Base-by-base conservation (phyloP, 2,113 vertebrate genomes). In the Melospiza georgiana region DNA sequence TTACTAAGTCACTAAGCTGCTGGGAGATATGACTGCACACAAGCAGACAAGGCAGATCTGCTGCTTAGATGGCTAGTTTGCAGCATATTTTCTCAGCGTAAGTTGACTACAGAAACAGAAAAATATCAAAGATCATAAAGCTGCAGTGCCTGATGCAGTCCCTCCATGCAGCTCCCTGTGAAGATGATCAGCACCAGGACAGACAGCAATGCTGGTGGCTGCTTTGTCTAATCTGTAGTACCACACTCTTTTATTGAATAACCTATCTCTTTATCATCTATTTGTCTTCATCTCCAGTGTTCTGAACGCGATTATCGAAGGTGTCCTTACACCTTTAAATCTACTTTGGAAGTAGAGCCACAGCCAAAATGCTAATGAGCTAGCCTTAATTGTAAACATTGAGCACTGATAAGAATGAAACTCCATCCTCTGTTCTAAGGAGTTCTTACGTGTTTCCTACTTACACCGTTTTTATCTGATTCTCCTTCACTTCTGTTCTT, bases 391-490 rank as follows among this genome's bases (percentile, higher is more conserved):
- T 76, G 96, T 95, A 95, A 96, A 96, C 91, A 75, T 3, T 55
- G 49, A 67, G 79, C 90, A 37, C 80, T 44, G 92, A 92, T 84
- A 96, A 95, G 90, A 95, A 77, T 27, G 80, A 91, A 97, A 97
- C 95, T 95, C 94, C 91, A 71, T 92, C 94, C 97, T 94, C 97
- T 83, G 90, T 93, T 94, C 93, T 79, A 67, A 94, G 87, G 57
- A 74, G 95, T 97, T 95, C 93, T 95, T 89, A 94, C 84, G 52
- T 92, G 89, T 89, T 97, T 96, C 94, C 91, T 90, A 91, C 83
- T 80, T 90, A 95, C 87, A 65, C 67, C 14, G 46, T 62, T 75
- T 93, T 95, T 94, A 96, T 97, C 94, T 89, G 81, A 85, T 79
- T 91, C 93, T 69, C 81, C 85, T 89, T 87, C 87, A 37, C 93